A percentile compares a stretch with the other conserved stretches of the same genome.
phyloP scores from a whole-genome alignment of 2,113 vertebrate species.

The Tachysurus vachellii region DNA sequence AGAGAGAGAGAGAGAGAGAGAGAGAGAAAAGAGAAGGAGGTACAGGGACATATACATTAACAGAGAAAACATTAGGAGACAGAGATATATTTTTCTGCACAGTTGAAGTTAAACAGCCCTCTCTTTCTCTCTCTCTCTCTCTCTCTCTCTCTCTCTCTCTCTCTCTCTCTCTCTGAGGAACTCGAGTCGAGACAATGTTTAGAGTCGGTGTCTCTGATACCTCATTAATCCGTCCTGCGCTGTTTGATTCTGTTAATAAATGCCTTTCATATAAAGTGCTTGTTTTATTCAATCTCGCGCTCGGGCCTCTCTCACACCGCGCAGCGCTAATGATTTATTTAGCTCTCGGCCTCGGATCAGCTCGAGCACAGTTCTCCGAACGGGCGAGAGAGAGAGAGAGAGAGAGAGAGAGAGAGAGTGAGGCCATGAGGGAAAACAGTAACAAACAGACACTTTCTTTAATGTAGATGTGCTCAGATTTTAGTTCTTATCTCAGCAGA shows the following conservation, averaged over 20 bases:
- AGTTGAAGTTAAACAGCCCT: constrained; percentile 65
- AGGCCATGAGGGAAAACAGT: constrained; percentile 37
- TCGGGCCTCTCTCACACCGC: constrained; percentile 51
- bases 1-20: constrained; percentile 35
- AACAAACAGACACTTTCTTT: constrained; percentile 48
- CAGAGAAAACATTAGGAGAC: constrained; percentile 38
- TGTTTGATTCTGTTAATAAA: constrained; percentile 63
- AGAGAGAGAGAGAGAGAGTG: constrained; percentile 8
- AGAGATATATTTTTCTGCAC: constrained; percentile 62
- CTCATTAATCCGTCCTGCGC: constrained; percentile 67
- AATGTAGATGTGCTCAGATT: constrained; percentile 25
- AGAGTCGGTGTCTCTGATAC: constrained; percentile 63
- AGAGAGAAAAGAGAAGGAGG: constrained; percentile 52
- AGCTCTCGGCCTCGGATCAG: constrained; percentile 55
- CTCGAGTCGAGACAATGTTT: constrained; percentile 65
- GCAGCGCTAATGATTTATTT: constrained; percentile 69
- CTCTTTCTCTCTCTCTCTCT: background rate
- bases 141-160: background rate
- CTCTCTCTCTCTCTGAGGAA: constrained; percentile 43
- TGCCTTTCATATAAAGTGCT: constrained; percentile 61
- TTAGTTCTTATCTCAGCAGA: constrained; percentile 44
- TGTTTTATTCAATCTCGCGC: constrained; percentile 65
- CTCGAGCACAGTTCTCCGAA: constrained; percentile 48
- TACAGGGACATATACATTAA: background rate
- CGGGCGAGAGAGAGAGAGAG: constrained; percentile 3